Evolutionary conservation across 2,797 vertebrate species (phyloP).

Genomic region (Catamblyrhynchus diadema): DNA sequence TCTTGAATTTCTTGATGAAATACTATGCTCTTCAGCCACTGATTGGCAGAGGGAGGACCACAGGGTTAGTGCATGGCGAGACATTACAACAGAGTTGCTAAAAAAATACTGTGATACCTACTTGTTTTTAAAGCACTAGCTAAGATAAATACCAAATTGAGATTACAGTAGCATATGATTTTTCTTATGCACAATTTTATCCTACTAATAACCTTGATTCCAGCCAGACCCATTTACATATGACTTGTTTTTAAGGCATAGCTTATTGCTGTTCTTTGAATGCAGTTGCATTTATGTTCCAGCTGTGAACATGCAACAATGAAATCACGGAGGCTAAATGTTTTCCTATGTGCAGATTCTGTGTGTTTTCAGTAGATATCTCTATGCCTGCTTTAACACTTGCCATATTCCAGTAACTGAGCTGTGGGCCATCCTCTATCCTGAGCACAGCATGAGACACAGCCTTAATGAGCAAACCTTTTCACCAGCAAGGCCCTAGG

Average conservation of each 20-base stretch:
- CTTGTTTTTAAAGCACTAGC: conserved; percentile 2
- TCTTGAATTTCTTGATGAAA: not conserved
- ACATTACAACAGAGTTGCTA: not conserved
- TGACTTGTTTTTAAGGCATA: conserved; percentile 34
- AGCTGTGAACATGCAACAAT: conserved; percentile 28
- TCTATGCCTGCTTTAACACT: conserved; percentile 60
- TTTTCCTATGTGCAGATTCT: conserved; percentile 45
- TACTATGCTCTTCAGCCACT: not conserved
- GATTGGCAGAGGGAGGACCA: conserved; percentile 28
- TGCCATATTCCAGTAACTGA: conserved; percentile 59
- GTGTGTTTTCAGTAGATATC: conserved; percentile 35
- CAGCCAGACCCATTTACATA: not conserved
- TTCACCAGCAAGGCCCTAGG: conserved; percentile 45
- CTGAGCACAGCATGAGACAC: conserved; percentile 64
- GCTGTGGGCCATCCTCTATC: conserved; percentile 58
- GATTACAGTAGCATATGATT: not conserved
- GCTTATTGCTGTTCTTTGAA: conserved; percentile 33
- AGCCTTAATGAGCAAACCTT: conserved; percentile 55
- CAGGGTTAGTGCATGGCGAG: not conserved
- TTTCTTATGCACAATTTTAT: not conserved
- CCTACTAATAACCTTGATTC: not conserved
- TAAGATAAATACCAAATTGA: not conserved
- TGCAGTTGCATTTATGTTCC: conserved; percentile 36
- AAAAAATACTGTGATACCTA: not conserved
- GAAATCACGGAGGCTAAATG: conserved; percentile 37